Percentiles rank a stretch among this genome's conserved stretches.
Evolutionary conservation across 2,888 invertebrate genomes (phyloP).

Genomic region (Cosmia pyralina): DNA sequence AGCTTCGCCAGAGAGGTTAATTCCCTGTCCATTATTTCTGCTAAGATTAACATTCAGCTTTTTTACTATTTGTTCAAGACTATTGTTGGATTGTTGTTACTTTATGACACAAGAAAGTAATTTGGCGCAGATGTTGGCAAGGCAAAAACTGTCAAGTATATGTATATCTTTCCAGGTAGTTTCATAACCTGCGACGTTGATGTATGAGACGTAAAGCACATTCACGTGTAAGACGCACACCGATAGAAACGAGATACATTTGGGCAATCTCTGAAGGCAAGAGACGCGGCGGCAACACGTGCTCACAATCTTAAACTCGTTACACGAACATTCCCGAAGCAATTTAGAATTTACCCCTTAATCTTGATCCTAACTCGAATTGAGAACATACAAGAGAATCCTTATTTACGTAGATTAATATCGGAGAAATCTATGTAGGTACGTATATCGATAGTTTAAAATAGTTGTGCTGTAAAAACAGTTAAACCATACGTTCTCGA

Average conservation of each 20-base stretch:
- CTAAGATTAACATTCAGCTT: conserved; percentile 74
- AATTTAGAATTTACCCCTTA: conserved; percentile 84
- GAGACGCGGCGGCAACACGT: conserved; percentile 80
- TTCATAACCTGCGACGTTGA: conserved; percentile 85
- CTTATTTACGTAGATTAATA: conserved; percentile 76
- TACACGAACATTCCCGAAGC: conserved; percentile 80
- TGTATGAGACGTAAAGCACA: conserved; percentile 77
- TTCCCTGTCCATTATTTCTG: conserved; percentile 75
- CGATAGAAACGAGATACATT: conserved; percentile 77
- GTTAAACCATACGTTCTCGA: conserved; percentile 69
- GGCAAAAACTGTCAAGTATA: conserved; percentile 78
- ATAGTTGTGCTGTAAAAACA: conserved; percentile 66
- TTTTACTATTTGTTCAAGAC: conserved; percentile 62
- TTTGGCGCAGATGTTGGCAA: conserved; percentile 61
- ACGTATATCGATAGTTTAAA: conserved; percentile 49
- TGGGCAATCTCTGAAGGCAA: conserved; percentile 77
- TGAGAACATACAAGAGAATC: conserved; percentile 68
- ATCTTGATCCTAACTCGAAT: conserved; percentile 78
- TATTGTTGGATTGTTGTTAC: conserved; percentile 48
- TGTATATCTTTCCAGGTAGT: conserved; percentile 81
- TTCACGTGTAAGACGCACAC: conserved; percentile 67
- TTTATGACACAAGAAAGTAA: conserved; percentile 58
- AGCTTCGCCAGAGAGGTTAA: conserved; percentile 71
- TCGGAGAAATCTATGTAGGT: conserved; percentile 61
- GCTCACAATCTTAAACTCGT: conserved; percentile 87